Conservation (phyloP, 2,888 invertebrate genomes). For the Slavum lentiscoides region DNA sequence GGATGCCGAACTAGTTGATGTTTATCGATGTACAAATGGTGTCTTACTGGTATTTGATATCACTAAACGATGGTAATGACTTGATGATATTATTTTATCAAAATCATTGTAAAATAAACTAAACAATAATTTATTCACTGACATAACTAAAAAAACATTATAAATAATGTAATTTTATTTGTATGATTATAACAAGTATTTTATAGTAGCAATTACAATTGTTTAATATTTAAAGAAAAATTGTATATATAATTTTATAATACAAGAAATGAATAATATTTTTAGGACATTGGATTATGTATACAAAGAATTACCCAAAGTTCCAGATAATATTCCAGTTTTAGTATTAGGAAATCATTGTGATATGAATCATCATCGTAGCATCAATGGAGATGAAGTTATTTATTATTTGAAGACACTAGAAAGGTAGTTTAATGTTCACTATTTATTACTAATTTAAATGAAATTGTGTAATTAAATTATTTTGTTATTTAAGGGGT, state of each 20-base stretch:
- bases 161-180: no score
- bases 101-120: not conserved
- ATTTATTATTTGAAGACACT: conserved; percentile 70
- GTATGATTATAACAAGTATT: no score
- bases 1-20: conserved; percentile 94
- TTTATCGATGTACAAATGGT: conserved; percentile 93
- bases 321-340: conserved; percentile 79
- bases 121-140: not conserved
- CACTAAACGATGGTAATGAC: conserved; percentile 84
- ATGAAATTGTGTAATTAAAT: conserved; percentile 24
- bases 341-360: conserved; percentile 91
- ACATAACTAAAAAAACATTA: no score
- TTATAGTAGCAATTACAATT: no score
- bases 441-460: conserved; percentile 2
- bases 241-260: not conserved
- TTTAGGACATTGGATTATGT: conserved; percentile 92
- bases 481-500: conserved; percentile 26
- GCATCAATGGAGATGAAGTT: conserved; percentile 75
- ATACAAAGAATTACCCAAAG: conserved; percentile 79
- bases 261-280: conserved; percentile 13
- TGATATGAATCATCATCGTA: conserved; percentile 95
- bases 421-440: conserved; percentile 63
- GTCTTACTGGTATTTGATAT: conserved; percentile 92
- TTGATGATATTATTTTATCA: conserved; percentile 29
- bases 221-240: no score